These are phyloP conservation scores for Acomys russatus DNA, from an alignment of 2,797 vertebrate genomes.

Conservation along the genomic window DNA sequence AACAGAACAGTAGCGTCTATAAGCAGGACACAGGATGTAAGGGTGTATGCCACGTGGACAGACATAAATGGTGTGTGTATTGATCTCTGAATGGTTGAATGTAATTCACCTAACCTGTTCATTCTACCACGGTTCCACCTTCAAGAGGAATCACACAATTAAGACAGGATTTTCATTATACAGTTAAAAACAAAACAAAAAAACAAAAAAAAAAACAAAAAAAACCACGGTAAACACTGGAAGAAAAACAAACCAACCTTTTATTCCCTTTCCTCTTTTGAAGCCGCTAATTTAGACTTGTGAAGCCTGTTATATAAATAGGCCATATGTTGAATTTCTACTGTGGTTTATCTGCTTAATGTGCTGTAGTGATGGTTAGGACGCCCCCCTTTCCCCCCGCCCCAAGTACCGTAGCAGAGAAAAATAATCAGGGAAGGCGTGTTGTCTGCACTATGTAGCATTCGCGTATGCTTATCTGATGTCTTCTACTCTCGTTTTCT, in stretches of 20 bases:
- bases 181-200: slow-evolving; percentile 46
- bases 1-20: background rate
- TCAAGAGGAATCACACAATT: slow-evolving; percentile 43
- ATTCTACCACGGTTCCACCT: slow-evolving; percentile 15
- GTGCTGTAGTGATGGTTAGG: slow-evolving; percentile 5
- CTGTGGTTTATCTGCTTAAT: slow-evolving; percentile 34
- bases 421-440: background rate
- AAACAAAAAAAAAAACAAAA: too few relatives aligned
- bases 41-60: background rate
- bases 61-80: slow-evolving; percentile 42
- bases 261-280: slow-evolving; percentile 29
- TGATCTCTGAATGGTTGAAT: slow-evolving; percentile 48
- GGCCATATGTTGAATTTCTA: slow-evolving; percentile 75
- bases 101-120: background rate
- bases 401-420: slow-evolving; percentile 52
- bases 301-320: slow-evolving; percentile 79
- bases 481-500: slow-evolving; percentile 56
- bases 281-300: slow-evolving; percentile 75
- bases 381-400: too few relatives aligned
- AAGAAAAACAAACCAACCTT: slow-evolving; percentile 58
- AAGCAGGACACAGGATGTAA: background rate
- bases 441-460: background rate
- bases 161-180: slow-evolving; percentile 60
- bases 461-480: slow-evolving; percentile 38
- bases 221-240: background rate